These are phyloP conservation scores for Sesia bembeciformis DNA, from an alignment of 2,888 invertebrate species.

Conservation along the genomic window DNA sequence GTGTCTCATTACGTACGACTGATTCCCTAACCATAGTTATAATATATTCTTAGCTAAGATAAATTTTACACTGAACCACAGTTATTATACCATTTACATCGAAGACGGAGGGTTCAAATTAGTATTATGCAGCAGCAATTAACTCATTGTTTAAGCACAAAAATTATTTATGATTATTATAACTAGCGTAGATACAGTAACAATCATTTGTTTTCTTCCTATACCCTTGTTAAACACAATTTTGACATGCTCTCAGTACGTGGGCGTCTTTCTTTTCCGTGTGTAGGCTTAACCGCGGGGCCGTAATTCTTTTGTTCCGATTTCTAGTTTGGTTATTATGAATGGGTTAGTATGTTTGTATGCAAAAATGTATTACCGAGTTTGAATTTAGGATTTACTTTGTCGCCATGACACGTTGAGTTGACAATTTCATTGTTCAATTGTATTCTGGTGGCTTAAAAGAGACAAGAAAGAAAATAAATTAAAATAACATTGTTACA, in stretches of 20 bases:
- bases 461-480: no score
- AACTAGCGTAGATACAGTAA: constrained; percentile 33
- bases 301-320: constrained; percentile 51
- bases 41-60: constrained; percentile 16
- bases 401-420: constrained; percentile 13
- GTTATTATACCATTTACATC: not conserved
- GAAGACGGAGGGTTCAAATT: constrained; percentile 6
- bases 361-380: constrained; percentile 38
- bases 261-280: constrained; percentile 38
- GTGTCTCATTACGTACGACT: constrained; percentile 41
- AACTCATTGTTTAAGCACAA: constrained; percentile 9
- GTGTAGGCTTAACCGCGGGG: constrained; percentile 44
- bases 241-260: constrained; percentile 35
- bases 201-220: constrained; percentile 48
- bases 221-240: constrained; percentile 48
- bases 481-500: no score
- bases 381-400: constrained; percentile 1
- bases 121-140: constrained; percentile 3
- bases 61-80: constrained; percentile 1
- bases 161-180: constrained; percentile 47
- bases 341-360: constrained; percentile 28
- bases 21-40: constrained; percentile 19
- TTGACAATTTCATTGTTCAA: constrained; percentile 28
- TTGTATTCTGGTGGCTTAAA: constrained; percentile 10
- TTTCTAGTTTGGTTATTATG: constrained; percentile 31